Percentiles rank a stretch among this genome's conserved stretches.
Conservation (phyloP, 1,140 invertebrate species). For the Nilaparvata lugens region DNA sequence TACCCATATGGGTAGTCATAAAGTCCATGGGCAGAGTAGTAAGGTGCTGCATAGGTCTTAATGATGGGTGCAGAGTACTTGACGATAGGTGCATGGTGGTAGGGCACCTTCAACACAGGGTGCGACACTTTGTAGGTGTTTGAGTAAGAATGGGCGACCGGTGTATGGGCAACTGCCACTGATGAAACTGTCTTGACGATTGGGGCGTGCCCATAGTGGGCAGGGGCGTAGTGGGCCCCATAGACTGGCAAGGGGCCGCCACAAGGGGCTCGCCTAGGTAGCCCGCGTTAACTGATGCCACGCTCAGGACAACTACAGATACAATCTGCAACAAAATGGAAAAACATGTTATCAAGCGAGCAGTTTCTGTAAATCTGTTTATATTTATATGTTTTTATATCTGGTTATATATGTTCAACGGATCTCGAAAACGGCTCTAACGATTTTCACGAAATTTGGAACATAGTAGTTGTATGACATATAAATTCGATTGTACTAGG, state of each 20-base stretch:
- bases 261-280: neutral
- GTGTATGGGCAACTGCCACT: neutral
- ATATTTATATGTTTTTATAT: too few relatives aligned
- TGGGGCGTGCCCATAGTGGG: neutral
- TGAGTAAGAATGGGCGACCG: neutral
- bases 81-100: neutral
- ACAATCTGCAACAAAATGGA: too few relatives aligned
- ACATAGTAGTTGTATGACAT: too few relatives aligned
- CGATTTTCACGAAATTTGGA: too few relatives aligned
- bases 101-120: neutral
- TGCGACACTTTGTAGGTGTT: neutral
- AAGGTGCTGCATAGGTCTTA: too few relatives aligned
- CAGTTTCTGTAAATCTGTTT: too few relatives aligned
- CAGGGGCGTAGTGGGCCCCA: neutral
- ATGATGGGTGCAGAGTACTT: neutral
- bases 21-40: too few relatives aligned
- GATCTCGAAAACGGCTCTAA: too few relatives aligned
- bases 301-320: neutral
- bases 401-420: too few relatives aligned
- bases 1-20: neutral
- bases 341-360: too few relatives aligned
- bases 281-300: neutral
- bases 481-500: too few relatives aligned
- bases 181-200: neutral
- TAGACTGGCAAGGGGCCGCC: neutral